Conservation (phyloP, 2,888 invertebrate species). For the Catocala fraxini region DNA sequence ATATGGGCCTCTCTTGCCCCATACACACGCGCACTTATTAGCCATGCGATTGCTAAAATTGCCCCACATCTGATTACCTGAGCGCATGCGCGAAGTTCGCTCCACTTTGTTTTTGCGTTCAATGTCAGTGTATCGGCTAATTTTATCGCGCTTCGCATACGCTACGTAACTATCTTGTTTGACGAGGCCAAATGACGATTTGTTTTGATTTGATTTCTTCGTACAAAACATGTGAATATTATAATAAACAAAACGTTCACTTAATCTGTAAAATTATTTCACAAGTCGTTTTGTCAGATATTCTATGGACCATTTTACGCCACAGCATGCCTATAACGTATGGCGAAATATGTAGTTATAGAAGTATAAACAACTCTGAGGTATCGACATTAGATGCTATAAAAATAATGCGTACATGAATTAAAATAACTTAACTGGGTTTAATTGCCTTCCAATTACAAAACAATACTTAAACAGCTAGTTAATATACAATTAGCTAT, state of each 20-base stretch:
- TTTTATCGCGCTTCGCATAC: conserved; percentile 82
- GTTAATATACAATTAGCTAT: conserved; percentile 3
- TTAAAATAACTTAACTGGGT: background rate
- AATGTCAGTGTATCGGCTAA: conserved; percentile 87
- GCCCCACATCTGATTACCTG: conserved; percentile 70
- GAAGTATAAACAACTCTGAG: background rate
- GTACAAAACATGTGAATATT: conserved; percentile 66
- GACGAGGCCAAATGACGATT: conserved; percentile 81
- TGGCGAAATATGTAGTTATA: background rate
- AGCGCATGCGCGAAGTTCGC: conserved; percentile 77
- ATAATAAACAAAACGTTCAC: conserved; percentile 45
- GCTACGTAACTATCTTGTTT: conserved; percentile 80
- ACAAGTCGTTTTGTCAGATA: background rate
- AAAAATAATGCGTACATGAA: background rate
- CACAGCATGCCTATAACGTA: background rate
- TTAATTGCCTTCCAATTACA: background rate
- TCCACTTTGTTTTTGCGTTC: conserved; percentile 86
- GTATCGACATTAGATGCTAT: background rate
- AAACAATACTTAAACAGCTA: background rate
- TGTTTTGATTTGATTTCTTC: conserved; percentile 83
- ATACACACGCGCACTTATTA: conserved; percentile 59
- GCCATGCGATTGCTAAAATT: conserved; percentile 70
- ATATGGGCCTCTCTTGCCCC: conserved; percentile 66
- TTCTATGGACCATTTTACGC: background rate
- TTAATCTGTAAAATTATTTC: conserved; percentile 19